Conservation (phyloP, 2,113 vertebrate species). For the Alaudala cheleensis region DNA sequence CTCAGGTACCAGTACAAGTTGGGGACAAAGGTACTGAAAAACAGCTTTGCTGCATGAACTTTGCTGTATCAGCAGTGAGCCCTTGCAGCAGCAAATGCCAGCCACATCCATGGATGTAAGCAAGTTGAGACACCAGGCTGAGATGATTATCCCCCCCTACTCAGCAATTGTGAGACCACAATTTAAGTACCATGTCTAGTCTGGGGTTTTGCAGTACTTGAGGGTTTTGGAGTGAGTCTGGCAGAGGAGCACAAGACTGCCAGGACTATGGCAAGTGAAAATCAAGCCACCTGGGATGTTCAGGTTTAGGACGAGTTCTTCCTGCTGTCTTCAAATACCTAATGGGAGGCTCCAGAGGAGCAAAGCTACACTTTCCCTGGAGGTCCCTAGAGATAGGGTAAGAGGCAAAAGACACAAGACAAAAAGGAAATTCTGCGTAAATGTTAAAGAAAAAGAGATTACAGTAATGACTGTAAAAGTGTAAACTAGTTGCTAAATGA, state of each 20-base stretch:
- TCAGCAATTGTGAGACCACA: not conserved
- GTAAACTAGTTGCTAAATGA: not conserved
- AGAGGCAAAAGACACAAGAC: not conserved
- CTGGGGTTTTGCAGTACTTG: not conserved
- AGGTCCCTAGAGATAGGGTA: fast-evolving
- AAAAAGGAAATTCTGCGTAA: not conserved
- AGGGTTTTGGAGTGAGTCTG: not conserved
- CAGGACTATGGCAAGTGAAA: not conserved
- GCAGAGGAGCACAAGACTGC: not conserved
- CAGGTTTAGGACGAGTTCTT: not conserved
- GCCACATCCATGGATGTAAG: not conserved
- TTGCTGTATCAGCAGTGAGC: not conserved
- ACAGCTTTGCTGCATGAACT: not conserved
- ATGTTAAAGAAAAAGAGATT: not conserved
- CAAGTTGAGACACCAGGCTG: not conserved
- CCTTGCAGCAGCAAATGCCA: not conserved
- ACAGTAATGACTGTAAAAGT: not conserved
- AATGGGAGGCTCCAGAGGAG: not conserved
- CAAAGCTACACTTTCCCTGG: not conserved
- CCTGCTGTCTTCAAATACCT: not conserved
- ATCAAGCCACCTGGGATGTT: not conserved
- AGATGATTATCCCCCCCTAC: not conserved
- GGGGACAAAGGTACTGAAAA: fast-evolving
- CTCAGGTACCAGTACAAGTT: not conserved
- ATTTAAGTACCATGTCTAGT: not conserved